A percentile compares a stretch with the other conserved stretches of the same genome.
phyloP scores from a whole-genome alignment of 2,888 invertebrate species.

The Amblyjoppa fuscipennis region DNA sequence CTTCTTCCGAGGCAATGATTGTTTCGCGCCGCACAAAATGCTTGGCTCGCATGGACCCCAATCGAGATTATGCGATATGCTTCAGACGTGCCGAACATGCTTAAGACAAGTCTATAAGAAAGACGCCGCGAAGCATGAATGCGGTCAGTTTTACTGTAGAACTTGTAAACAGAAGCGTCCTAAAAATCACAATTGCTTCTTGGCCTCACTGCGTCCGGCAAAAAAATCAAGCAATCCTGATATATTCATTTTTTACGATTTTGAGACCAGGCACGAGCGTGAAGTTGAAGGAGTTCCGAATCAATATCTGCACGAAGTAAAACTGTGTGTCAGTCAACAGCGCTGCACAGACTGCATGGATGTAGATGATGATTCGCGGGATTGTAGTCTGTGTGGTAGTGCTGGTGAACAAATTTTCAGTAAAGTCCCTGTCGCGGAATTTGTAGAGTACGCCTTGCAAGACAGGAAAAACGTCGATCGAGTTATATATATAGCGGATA shows the following conservation, averaged over 20 bases:
- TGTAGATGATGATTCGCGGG: background rate
- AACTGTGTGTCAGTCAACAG: background rate
- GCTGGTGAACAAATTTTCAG: background rate
- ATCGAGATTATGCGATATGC: background rate
- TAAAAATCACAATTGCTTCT: background rate
- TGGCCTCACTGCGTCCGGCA: background rate
- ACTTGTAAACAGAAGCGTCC: background rate
- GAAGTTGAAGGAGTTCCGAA: background rate
- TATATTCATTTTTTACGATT: background rate
- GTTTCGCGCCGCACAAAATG: background rate
- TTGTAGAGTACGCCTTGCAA: background rate
- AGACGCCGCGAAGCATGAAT: background rate
- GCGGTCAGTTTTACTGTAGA: background rate
- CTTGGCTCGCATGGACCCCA: constrained; percentile 2
- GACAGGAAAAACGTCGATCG: background rate
- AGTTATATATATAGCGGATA: constrained; percentile 52
- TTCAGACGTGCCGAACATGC: background rate
- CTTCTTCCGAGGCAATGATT: background rate
- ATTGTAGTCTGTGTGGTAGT: background rate
- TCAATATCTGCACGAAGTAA: background rate
- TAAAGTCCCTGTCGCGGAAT: background rate
- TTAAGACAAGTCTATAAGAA: background rate
- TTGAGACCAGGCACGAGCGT: background rate
- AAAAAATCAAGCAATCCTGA: background rate
- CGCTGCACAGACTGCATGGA: background rate